Evolutionary conservation across 92 coral and sea anemone species (phyloP).

Genomic region (Porites rus): DNA sequence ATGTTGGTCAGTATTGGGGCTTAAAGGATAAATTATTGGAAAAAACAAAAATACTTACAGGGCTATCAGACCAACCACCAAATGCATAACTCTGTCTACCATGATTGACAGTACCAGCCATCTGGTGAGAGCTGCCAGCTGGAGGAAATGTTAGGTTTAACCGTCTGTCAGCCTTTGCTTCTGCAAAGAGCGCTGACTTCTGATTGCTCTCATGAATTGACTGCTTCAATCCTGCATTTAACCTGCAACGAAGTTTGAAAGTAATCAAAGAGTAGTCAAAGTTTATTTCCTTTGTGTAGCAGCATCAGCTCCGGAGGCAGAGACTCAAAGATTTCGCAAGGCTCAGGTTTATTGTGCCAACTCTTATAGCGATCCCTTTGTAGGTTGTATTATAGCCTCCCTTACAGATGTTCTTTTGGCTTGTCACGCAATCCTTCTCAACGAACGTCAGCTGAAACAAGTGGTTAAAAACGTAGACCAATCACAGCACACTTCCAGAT

Average conservation of each 20-base stretch:
- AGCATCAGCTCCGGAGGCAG: too few relatives aligned
- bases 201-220: slow-evolving; percentile 15
- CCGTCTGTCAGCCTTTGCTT: slow-evolving; percentile 35
- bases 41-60: slow-evolving; percentile 14
- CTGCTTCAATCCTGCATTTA: slow-evolving; percentile 36
- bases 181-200: slow-evolving; percentile 21
- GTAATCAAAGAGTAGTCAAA: too few relatives aligned
- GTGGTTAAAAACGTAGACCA: too few relatives aligned
- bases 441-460: too few relatives aligned
- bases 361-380: too few relatives aligned
- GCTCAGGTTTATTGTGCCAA: too few relatives aligned
- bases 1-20: too few relatives aligned
- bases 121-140: background rate
- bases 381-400: too few relatives aligned
- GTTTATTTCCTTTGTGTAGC: too few relatives aligned
- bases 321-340: background rate
- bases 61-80: slow-evolving; percentile 41
- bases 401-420: too few relatives aligned
- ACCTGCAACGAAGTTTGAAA: slow-evolving; percentile 21
- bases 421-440: too few relatives aligned
- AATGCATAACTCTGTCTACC: slow-evolving; percentile 23
- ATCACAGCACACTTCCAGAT: too few relatives aligned
- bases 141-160: slow-evolving; percentile 74
- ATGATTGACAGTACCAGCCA: background rate
- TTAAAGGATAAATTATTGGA: background rate